Percentiles rank a stretch among this genome's conserved stretches.
Conservation (phyloP, 1,140 invertebrate genomes). For the Bilobella aurantiaca region DNA sequence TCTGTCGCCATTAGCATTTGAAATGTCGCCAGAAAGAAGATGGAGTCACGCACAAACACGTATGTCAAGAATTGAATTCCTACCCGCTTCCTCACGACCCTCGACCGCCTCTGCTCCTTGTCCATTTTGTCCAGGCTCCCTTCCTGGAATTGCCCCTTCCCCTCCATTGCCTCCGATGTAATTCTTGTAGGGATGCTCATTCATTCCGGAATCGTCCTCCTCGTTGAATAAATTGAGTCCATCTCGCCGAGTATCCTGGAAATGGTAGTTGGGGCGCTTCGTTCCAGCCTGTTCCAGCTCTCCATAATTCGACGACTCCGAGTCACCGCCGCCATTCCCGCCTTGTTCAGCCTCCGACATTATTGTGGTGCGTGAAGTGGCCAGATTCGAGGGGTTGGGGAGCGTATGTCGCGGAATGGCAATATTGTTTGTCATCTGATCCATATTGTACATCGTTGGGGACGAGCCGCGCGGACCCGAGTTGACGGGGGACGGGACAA, state of each 20-base stretch:
- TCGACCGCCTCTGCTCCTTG: conserved; percentile 27
- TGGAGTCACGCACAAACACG: conserved; percentile 2
- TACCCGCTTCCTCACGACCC: conserved; percentile 31
- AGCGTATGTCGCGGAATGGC: conserved; percentile 34
- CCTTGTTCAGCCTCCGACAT: conserved; percentile 15
- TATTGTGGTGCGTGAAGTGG: conserved; percentile 31
- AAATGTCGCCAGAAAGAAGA: neutral
- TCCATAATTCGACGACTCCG: conserved; percentile 8
- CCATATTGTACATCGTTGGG: conserved; percentile 35
- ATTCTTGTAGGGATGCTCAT: conserved; percentile 23
- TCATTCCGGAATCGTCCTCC: conserved; percentile 25
- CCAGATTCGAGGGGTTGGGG: conserved; percentile 34
- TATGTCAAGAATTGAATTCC: neutral
- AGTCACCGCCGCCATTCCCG: conserved; percentile 13
- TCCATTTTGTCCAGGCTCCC: conserved; percentile 22
- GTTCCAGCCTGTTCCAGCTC: conserved; percentile 18
- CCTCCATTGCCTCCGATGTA: conserved; percentile 16
- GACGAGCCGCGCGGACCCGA: conserved; percentile 24
- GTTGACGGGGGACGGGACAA: conserved; percentile 32
- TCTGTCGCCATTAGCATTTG: neutral
- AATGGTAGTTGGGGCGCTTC: conserved; percentile 22
- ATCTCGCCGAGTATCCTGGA: conserved; percentile 28
- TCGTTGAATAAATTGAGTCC: conserved; percentile 30
- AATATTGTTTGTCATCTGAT: conserved; percentile 35
- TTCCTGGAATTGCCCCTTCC: conserved; percentile 29